Conservation (phyloP, 2,888 invertebrate species). For the Alviniconcha strummeri region DNA sequence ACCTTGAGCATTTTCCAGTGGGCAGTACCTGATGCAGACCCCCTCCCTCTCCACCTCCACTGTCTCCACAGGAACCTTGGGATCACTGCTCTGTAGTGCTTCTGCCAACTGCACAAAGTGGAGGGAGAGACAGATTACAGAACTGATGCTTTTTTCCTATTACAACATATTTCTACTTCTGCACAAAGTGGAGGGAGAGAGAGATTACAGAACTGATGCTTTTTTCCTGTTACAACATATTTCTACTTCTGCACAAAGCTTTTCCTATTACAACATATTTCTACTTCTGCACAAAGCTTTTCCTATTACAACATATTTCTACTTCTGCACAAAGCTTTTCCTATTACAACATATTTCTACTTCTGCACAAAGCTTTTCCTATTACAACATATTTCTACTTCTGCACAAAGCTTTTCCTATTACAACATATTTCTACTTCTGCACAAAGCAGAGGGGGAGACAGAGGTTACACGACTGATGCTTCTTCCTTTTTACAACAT, state of each 20-base stretch:
- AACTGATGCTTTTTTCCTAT: too few relatives aligned
- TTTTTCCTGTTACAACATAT: neutral
- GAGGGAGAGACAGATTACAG: neutral
- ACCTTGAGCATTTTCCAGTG: slow-evolving; percentile 80
- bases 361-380: slow-evolving; percentile 75
- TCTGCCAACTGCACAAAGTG: slow-evolving; percentile 82
- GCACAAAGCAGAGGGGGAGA: too few relatives aligned
- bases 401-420: slow-evolving; percentile 71
- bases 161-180: slow-evolving; percentile 78
- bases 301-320: neutral
- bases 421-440: slow-evolving; percentile 78
- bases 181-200: slow-evolving; percentile 16
- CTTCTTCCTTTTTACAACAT: neutral
- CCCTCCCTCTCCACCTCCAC: slow-evolving; percentile 90
- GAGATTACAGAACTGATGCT: neutral
- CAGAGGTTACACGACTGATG: neutral
- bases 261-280: neutral
- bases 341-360: slow-evolving; percentile 73
- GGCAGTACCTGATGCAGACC: slow-evolving; percentile 88
- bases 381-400: neutral
- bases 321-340: slow-evolving; percentile 73
- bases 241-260: slow-evolving; percentile 86
- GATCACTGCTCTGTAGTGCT: slow-evolving; percentile 89
- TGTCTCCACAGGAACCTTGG: slow-evolving; percentile 87
- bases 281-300: slow-evolving; percentile 78